Conservation (phyloP, 2,113 vertebrate species). For the Antennarius striatus region DNA sequence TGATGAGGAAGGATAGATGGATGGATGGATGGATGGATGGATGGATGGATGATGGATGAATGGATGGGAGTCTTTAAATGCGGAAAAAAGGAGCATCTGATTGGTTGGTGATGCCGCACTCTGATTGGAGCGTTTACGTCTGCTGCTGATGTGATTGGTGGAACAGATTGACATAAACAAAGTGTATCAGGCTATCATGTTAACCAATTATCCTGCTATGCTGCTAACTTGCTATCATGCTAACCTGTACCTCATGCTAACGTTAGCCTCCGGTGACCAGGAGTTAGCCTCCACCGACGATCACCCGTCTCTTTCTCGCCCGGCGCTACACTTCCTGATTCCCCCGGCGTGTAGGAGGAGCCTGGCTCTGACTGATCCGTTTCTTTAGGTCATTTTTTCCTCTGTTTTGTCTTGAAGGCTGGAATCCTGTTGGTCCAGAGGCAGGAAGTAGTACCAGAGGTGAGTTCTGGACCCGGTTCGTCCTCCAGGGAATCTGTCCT, state of each 20-base stretch:
- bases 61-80: neutral
- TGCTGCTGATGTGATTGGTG: conserved; percentile 68
- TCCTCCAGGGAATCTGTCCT: too few species aligned
- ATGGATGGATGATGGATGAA: too few species aligned
- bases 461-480: too few species aligned
- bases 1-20: conserved; percentile 14
- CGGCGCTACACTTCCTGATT: conserved; percentile 38
- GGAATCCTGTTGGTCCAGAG: too few species aligned
- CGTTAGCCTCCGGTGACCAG: conserved; percentile 2
- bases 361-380: conserved; percentile 37
- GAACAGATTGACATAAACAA: conserved; percentile 58
- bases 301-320: conserved; percentile 46
- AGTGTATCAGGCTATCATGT: conserved; percentile 23
- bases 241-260: conserved; percentile 53
- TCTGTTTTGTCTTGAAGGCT: too few species aligned
- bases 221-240: conserved; percentile 46
- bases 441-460: too few species aligned
- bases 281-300: conserved; percentile 46
- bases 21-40: too few species aligned
- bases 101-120: conserved; percentile 64
- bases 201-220: conserved; percentile 29
- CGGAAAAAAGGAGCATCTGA: conserved; percentile 17
- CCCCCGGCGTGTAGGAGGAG: conserved; percentile 39
- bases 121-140: conserved; percentile 64
- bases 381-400: conserved; percentile 4